A percentile compares a stretch with the other conserved stretches of the same genome.
phyloP scores from a whole-genome alignment of 1,140 invertebrate genomes.

The Bombus cullumanus region DNA sequence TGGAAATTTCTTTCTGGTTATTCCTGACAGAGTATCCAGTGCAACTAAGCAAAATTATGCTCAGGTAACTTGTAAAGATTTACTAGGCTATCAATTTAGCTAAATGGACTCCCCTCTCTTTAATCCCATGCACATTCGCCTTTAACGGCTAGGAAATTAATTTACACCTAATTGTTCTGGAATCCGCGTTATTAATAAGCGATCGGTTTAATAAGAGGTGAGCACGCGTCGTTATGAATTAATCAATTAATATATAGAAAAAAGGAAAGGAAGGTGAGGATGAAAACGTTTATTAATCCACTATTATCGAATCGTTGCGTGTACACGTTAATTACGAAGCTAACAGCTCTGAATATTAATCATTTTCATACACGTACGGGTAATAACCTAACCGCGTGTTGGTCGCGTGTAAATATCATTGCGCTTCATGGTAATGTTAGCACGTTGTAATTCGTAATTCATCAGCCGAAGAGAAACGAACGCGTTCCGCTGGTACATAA shows the following conservation, averaged over 20 bases:
- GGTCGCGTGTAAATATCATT: constrained; percentile 24
- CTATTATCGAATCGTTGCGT: neutral
- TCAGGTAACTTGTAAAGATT: neutral
- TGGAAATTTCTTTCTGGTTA: neutral
- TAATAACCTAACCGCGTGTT: neutral
- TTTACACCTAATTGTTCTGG: neutral
- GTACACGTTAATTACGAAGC: constrained; percentile 9
- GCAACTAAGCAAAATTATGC: neutral
- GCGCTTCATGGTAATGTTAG: neutral
- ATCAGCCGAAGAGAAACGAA: neutral
- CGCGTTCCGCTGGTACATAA: neutral
- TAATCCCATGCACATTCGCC: neutral
- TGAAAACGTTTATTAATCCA: neutral
- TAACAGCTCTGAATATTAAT: constrained; percentile 30
- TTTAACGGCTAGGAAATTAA: constrained; percentile 16
- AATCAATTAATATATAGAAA: constrained; percentile 30
- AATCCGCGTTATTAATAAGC: constrained; percentile 11
- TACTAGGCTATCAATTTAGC: neutral
- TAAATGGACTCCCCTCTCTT: neutral
- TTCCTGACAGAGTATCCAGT: neutral
- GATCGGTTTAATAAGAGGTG: constrained; percentile 14
- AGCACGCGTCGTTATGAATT: neutral
- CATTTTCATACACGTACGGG: constrained; percentile 11
- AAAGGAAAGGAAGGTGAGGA: neutral
- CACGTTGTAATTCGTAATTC: constrained; percentile 17